phyloP scores from a whole-genome alignment of 2,888 invertebrate species.

The Macroteleia sp. region DNA sequence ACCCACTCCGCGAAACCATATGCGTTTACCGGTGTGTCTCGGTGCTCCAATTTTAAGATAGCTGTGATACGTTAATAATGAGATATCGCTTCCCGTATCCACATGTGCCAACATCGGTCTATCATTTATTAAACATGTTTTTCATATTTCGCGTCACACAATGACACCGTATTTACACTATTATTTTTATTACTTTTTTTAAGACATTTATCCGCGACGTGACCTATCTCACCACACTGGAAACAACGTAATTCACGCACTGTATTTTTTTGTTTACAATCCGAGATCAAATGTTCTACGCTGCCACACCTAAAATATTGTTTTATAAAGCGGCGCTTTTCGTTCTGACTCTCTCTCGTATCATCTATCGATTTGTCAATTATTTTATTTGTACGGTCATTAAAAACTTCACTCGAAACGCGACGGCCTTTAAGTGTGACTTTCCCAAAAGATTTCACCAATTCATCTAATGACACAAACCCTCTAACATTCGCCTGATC shows the following conservation, averaged over 20 bases:
- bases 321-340: neutral
- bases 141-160: neutral
- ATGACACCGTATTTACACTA: neutral
- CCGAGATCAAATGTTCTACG: neutral
- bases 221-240: neutral
- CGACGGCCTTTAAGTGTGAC: too few relatives aligned
- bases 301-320: neutral
- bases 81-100: slow-evolving; percentile 7
- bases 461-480: too few relatives aligned
- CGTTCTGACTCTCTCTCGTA: neutral
- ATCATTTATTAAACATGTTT: neutral
- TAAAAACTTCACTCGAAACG: too few relatives aligned
- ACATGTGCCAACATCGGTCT: neutral
- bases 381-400: too few relatives aligned
- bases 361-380: too few relatives aligned
- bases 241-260: neutral
- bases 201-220: neutral
- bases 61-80: neutral
- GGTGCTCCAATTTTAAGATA: slow-evolving; percentile 1
- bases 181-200: neutral
- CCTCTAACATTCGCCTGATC: too few relatives aligned
- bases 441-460: too few relatives aligned
- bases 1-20: neutral
- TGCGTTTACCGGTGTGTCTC: neutral
- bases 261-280: neutral